These are phyloP conservation scores for Gymnocephalus cernua DNA, from an alignment of 2,113 vertebrate species.

Conservation along the genomic window DNA sequence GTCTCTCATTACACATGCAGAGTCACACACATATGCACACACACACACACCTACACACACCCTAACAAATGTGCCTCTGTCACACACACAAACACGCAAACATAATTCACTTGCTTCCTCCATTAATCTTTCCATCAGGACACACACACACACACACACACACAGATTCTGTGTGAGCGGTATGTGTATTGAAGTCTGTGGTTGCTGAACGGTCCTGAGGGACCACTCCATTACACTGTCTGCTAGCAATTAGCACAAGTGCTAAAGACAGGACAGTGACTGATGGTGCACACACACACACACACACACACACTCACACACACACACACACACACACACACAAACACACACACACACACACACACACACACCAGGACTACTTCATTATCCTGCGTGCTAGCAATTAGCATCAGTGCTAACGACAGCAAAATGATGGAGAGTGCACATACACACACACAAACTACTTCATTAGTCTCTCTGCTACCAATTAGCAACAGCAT, in stretches of 20 bases:
- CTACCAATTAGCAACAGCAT: slow-evolving; percentile 38
- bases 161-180: neutral
- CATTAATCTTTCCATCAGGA: slow-evolving; percentile 35
- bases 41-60: neutral
- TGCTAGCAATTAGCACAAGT: slow-evolving; percentile 65
- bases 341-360: neutral
- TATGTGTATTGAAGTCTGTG: slow-evolving; percentile 43
- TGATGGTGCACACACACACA: slow-evolving; percentile 34
- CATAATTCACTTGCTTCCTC: slow-evolving; percentile 33
- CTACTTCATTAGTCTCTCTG: slow-evolving; percentile 47
- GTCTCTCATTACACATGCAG: too few species aligned
- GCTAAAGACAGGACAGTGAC: slow-evolving; percentile 66
- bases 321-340: slow-evolving; percentile 11
- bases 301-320: slow-evolving; percentile 3
- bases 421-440: slow-evolving; percentile 49
- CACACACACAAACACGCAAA: neutral
- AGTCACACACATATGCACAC: neutral
- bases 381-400: slow-evolving; percentile 36
- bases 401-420: slow-evolving; percentile 51
- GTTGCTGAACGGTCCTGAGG: slow-evolving; percentile 23
- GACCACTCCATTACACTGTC: slow-evolving; percentile 63
- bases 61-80: neutral
- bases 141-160: slow-evolving; percentile 35
- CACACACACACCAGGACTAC: slow-evolving; percentile 4
- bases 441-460: slow-evolving; percentile 9